phyloP scores from a whole-genome alignment of 2,113 vertebrate species.

The Casuarius casuarius region DNA sequence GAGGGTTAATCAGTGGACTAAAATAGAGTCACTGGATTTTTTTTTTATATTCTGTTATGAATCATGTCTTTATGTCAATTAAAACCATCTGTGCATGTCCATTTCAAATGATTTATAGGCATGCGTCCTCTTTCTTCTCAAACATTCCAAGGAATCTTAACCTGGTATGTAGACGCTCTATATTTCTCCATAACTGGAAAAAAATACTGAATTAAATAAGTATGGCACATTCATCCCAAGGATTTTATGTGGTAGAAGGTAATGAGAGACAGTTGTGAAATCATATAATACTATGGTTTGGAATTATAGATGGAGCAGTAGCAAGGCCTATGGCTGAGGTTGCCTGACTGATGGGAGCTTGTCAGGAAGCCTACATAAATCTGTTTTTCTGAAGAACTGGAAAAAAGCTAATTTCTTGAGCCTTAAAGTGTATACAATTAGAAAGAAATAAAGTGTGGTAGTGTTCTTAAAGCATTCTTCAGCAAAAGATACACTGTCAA shows the following conservation, averaged over 20 bases:
- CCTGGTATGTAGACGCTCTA: slow-evolving; percentile 12
- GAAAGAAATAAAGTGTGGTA: not conserved
- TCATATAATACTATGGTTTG: not conserved
- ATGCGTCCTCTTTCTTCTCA: slow-evolving; percentile 24
- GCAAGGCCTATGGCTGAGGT: not conserved
- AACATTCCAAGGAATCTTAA: slow-evolving; percentile 54
- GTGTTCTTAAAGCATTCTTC: not conserved
- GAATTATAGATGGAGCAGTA: not conserved
- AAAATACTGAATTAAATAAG: slow-evolving; percentile 21
- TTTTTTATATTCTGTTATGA: slow-evolving; percentile 4
- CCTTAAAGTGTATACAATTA: not conserved
- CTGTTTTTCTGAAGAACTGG: not conserved
- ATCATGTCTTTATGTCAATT: slow-evolving; percentile 46
- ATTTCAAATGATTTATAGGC: slow-evolving; percentile 49
- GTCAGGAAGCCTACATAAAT: not conserved
- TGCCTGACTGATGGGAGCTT: not conserved
- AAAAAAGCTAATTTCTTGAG: not conserved
- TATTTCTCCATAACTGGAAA: not conserved
- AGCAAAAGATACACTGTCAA: rapidly evolving
- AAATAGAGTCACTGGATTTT: slow-evolving; percentile 28
- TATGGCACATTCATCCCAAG: not conserved
- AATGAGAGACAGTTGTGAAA: slow-evolving; percentile 48
- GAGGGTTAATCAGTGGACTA: slow-evolving; percentile 20
- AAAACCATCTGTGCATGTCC: slow-evolving; percentile 59
- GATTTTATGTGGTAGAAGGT: slow-evolving; percentile 16